Base-by-base conservation (phyloP, 2,888 invertebrate species). In the Apotomis betuletana region DNA sequence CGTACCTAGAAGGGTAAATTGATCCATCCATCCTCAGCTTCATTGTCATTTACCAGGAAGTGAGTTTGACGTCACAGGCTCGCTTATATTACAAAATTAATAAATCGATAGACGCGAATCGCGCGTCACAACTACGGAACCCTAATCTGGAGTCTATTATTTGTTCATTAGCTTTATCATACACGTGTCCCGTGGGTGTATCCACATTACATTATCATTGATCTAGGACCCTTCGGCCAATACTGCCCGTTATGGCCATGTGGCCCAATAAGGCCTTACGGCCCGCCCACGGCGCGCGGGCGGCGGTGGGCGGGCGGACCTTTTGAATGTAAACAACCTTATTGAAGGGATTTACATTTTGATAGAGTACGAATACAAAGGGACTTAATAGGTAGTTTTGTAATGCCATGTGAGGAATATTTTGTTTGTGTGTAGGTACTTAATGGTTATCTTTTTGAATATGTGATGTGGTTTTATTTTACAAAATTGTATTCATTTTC, bases 261-360 rank as follows among this genome's bases (percentile, higher is more conserved):
- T 75, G 82, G 80, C 83, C 79, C 78, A 78, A 79, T 79, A 81
- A 78, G 83, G 83, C 82, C 82, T 87, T 80, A 70, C 71, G 73
- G 75, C 5, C 78, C 79, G 78, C 83, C 81, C 76, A 80, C 76
- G 74, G n/a, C 6, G 9, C 49, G 9, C 9, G 49, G 12, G 10
- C 6, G 49, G 36, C 51, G 38, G 78, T 74, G 71, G 74, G 75
- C 78, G 77, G 80, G 78, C 78, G 76, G 76, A 72, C 67, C 73
- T 63, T 69, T 52, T 55, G 46, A 46, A 46, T 46, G 55, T 65
- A 63, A 38, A 54, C 52, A 36, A 57, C 46, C 6, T 13, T 41
- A 13, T 54, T 15, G 10, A 49, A 9, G 15, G 9, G 4, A 58
- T 67, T 49, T 59, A 52, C 52, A 68, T 68, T 64, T 61, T 55